Base-by-base conservation (phyloP, 2,888 invertebrate species). In the Chrysina gloriosa region DNA sequence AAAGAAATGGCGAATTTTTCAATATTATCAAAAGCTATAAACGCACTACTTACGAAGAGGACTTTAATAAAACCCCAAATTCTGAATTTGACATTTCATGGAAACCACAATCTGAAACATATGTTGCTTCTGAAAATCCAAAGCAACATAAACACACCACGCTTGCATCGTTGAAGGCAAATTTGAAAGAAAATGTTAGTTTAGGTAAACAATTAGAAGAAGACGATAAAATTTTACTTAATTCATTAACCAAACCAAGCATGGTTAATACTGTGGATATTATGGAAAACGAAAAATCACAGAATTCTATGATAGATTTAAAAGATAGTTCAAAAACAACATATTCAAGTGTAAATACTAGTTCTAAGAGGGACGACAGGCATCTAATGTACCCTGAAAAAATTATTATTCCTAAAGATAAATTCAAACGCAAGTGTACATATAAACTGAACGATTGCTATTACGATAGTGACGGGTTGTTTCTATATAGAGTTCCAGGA, bases 371-470 rank as follows among this genome's bases (percentile, higher is more conserved):
- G 65, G 69, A 75, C 75, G 77, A 71, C 63, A 73, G 54, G 70
- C 74, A 80, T 72, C 74, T 82, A 56, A 72, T 76, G 31, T 90
- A 89, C 77, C 86, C 87, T 31, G 87, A 89, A 70, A 85, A 84
- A 76, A 92, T 94, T 70, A 85, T 85, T 72, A 92, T 94, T 71
- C 93, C 94, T 2, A 87, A 86, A 74, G 86, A 88, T 61, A 84
- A 88, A 31, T 87, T 86, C 73, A 88, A 88, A 73, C 82, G 80
- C 76, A 91, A 89, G 23, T 88, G 86, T 45, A 89, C 90, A 5
- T 94, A 92, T 77, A 90, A 90, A 83, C 85, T 93, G 0, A 88
- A 90, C 71, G 92, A 94, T 82, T 91, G 91, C 75, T 95, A 89
- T 80, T 95, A 94, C 82, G 92, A 93, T 78, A 86, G 89, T 79